These are phyloP conservation scores for Nettapus auritus DNA, from an alignment of 2,113 vertebrate genomes.

Conservation along the genomic window DNA sequence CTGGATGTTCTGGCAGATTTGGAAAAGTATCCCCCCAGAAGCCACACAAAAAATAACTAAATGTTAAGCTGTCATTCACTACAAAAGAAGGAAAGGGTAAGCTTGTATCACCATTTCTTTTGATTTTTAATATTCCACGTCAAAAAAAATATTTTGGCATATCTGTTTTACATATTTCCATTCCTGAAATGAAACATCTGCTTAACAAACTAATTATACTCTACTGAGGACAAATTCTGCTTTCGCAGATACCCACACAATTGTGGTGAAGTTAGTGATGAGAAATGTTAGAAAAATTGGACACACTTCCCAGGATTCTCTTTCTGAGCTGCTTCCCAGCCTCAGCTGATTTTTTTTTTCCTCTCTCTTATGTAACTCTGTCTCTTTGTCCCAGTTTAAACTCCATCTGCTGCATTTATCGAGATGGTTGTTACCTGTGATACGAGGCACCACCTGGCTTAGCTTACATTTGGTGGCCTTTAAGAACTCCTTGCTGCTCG, in stretches of 20 bases:
- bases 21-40: neutral
- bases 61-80: neutral
- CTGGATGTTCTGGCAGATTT: neutral
- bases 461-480: neutral
- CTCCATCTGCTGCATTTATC: neutral
- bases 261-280: slow-evolving; percentile 18
- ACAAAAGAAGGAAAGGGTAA: neutral
- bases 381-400: neutral
- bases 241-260: neutral
- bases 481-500: neutral
- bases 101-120: neutral
- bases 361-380: neutral
- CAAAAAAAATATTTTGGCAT: slow-evolving; percentile 56
- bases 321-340: slow-evolving; percentile 14
- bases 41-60: neutral
- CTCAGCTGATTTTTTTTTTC: neutral
- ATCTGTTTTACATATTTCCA: slow-evolving; percentile 31
- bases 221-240: neutral
- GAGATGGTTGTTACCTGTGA: neutral
- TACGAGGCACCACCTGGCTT: neutral
- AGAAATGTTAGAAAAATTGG: slow-evolving; percentile 60
- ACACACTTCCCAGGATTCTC: slow-evolving; percentile 45
- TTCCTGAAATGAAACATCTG: slow-evolving; percentile 41
- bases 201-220: slow-evolving; percentile 8
- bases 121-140: slow-evolving; percentile 49